A percentile compares a stretch with the other conserved stretches of the same genome.
phyloP scores from a whole-genome alignment of 2,113 vertebrate species.

The Cariama cristata region DNA sequence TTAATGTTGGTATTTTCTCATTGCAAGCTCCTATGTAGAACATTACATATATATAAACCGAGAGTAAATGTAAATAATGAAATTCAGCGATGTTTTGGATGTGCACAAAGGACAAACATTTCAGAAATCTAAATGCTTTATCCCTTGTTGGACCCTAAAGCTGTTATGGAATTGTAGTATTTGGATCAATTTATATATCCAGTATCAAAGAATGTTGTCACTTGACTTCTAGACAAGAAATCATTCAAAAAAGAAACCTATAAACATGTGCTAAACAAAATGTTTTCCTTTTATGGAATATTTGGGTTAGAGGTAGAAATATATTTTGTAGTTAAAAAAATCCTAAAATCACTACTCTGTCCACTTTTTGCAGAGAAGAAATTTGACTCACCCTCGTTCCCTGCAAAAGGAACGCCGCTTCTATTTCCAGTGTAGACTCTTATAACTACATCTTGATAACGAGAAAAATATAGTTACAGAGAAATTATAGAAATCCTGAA shows the following conservation, averaged over 20 bases:
- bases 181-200: background rate
- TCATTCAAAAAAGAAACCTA: background rate
- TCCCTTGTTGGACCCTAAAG: background rate
- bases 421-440: background rate
- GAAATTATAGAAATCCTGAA: background rate
- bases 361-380: background rate
- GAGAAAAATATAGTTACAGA: background rate
- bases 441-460: background rate
- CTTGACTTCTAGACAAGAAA: background rate
- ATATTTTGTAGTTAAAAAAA: background rate
- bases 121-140: fast-evolving
- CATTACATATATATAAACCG: background rate
- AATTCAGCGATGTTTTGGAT: background rate
- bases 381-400: background rate
- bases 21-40: background rate
- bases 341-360: background rate
- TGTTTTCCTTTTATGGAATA: background rate
- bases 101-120: background rate
- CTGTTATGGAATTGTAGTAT: background rate
- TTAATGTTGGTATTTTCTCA: background rate
- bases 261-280: background rate
- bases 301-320: background rate
- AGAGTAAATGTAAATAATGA: background rate
- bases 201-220: background rate
- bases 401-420: background rate